Evolutionary conservation across 1,140 invertebrate genomes (phyloP).

Genomic region (Calycopis cecrops): DNA sequence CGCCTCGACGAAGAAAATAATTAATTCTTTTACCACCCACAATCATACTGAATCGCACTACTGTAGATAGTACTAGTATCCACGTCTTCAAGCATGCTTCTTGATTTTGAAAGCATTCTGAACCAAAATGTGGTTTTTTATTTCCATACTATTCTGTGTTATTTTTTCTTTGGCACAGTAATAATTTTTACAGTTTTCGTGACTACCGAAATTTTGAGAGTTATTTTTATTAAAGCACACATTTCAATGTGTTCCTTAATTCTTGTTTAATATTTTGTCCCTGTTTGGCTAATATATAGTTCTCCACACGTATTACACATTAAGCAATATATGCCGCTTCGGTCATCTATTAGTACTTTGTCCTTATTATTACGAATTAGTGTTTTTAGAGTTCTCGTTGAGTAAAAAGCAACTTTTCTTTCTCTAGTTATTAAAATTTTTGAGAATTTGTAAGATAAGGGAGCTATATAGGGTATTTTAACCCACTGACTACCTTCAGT

Average conservation of each 20-base stretch:
- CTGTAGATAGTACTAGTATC: too few species aligned
- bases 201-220: too few species aligned
- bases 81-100: too few species aligned
- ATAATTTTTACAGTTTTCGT: too few species aligned
- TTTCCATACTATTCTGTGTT: too few species aligned
- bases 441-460: neutral
- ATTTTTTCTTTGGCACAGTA: too few species aligned
- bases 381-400: constrained; percentile 7
- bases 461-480: constrained; percentile 8
- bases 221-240: too few species aligned
- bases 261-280: constrained; percentile 3
- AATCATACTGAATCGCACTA: too few species aligned
- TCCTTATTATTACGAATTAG: constrained; percentile 1
- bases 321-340: constrained; percentile 5
- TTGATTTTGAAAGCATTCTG: too few species aligned
- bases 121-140: too few species aligned
- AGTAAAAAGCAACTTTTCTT: neutral
- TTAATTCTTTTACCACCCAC: too few species aligned
- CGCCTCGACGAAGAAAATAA: too few species aligned
- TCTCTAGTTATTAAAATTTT: neutral
- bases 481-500: neutral
- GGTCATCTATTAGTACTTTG: constrained; percentile 2
- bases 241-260: constrained; percentile 9
- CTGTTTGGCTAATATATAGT: neutral
- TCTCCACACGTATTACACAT: neutral